A percentile compares a stretch with the other conserved stretches of the same genome.
phyloP scores from a whole-genome alignment of 2,797 vertebrate species.

The Thunnus albacares region DNA sequence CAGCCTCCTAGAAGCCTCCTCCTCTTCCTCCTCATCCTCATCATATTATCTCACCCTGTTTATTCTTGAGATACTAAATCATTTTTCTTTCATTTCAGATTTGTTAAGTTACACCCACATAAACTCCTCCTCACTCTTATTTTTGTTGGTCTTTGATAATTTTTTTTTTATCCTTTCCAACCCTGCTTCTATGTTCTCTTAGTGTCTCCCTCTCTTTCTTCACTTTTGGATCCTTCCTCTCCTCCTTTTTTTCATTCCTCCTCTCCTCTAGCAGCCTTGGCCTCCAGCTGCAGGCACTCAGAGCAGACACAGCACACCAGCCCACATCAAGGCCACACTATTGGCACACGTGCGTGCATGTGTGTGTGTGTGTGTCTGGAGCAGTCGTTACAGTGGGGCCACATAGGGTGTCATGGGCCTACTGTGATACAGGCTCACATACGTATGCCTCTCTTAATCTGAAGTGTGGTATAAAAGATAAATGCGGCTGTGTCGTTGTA shows the following conservation, averaged over 20 bases:
- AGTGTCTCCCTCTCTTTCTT: conserved; percentile 2
- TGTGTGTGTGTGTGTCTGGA: conserved; percentile 57
- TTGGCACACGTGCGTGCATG: conserved; percentile 64
- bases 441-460: conserved; percentile 28
- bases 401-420: conserved; percentile 64
- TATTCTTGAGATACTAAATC: background rate
- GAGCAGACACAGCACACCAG: conserved; percentile 80
- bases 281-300: conserved; percentile 79
- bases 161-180: background rate
- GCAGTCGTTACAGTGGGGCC: conserved; percentile 75
- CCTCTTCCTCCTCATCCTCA: conserved; percentile 36
- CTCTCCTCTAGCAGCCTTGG: conserved; percentile 70
- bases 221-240: conserved; percentile 20
- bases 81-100: background rate
- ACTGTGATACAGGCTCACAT: conserved; percentile 49
- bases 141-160: background rate
- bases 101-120: background rate
- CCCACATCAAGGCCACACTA: conserved; percentile 81
- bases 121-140: background rate
- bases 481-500: conserved; percentile 26
- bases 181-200: conserved; percentile 1
- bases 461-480: conserved; percentile 23
- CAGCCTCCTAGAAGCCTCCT: conserved; percentile 31
- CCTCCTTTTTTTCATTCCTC: conserved; percentile 48
- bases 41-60: conserved; percentile 11